Conservation (phyloP, 2,888 invertebrate genomes). For the Andrena haemorrhoa region DNA sequence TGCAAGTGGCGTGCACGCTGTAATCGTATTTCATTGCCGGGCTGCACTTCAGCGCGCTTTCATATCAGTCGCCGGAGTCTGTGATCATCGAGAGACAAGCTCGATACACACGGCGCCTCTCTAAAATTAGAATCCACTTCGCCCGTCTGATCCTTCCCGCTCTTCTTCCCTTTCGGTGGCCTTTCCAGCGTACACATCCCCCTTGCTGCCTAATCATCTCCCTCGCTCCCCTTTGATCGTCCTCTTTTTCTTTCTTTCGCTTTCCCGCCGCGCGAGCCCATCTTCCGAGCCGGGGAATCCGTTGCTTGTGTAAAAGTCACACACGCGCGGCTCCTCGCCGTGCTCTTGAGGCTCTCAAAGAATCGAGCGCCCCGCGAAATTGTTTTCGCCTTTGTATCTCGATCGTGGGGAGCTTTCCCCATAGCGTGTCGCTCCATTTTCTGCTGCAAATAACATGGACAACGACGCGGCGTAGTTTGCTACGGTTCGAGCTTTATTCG, state of each 20-base stretch:
- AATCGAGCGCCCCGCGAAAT: conserved; percentile 33
- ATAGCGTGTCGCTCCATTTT: neutral
- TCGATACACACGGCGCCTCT: conserved; percentile 54
- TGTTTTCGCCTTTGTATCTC: conserved; percentile 23
- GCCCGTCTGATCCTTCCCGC: conserved; percentile 71
- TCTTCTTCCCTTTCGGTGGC: conserved; percentile 51
- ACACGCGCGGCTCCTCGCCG: neutral
- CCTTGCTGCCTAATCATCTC: conserved; percentile 59
- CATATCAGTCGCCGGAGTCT: conserved; percentile 29
- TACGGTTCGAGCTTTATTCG: neutral
- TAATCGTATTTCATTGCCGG: conserved; percentile 54
- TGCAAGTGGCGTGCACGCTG: conserved; percentile 32
- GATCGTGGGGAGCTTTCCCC: neutral
- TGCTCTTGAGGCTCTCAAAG: conserved; percentile 12
- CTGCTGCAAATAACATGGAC: neutral
- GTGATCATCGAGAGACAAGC: conserved; percentile 58
- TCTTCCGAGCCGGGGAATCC: neutral
- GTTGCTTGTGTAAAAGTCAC: conserved; percentile 38
- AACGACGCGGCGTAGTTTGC: neutral
- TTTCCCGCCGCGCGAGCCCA: neutral
- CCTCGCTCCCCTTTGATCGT: conserved; percentile 67
- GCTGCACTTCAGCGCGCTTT: conserved; percentile 48
- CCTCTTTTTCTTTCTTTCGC: conserved; percentile 14
- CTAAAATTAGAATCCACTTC: conserved; percentile 79
- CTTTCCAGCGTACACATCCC: conserved; percentile 19